These are phyloP conservation scores for Thalassoma bifasciatum DNA, from an alignment of 2,113 vertebrate genomes.

Conservation along the genomic window DNA sequence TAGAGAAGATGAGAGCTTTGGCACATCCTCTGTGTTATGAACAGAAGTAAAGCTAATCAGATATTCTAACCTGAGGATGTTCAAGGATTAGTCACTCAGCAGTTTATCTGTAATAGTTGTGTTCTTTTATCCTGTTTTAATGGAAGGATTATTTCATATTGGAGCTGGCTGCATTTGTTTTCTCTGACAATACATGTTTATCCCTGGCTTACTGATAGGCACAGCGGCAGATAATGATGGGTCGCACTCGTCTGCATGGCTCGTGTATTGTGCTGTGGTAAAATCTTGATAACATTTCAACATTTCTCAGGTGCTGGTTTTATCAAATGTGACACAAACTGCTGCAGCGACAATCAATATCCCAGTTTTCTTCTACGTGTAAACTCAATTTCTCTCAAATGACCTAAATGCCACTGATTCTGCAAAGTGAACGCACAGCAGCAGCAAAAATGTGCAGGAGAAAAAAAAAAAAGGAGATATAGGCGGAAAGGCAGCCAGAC, in stretches of 20 bases:
- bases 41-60: constrained; percentile 18
- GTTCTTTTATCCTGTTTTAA: constrained; percentile 51
- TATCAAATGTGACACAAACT: constrained; percentile 36
- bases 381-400: constrained; percentile 20
- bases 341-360: constrained; percentile 49
- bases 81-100: constrained; percentile 62
- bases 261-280: not conserved
- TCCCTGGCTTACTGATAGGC: not conserved
- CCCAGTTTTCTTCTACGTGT: constrained; percentile 26
- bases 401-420: constrained; percentile 55
- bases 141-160: constrained; percentile 44
- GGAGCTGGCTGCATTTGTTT: constrained; percentile 28
- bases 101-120: constrained; percentile 53
- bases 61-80: constrained; percentile 39
- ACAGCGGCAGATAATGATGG: not conserved
- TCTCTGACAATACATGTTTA: constrained; percentile 6
- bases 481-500: constrained; percentile 48
- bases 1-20: not conserved
- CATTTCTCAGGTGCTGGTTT: constrained; percentile 17
- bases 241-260: not conserved
- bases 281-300: constrained; percentile 26
- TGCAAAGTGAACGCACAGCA: constrained; percentile 45
- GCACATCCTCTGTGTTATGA: not conserved
- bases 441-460: too few species aligned
- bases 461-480: constrained; percentile 29